Evolutionary conservation across 2,113 vertebrate species (phyloP).

Genomic region (Syngnathus floridae): DNA sequence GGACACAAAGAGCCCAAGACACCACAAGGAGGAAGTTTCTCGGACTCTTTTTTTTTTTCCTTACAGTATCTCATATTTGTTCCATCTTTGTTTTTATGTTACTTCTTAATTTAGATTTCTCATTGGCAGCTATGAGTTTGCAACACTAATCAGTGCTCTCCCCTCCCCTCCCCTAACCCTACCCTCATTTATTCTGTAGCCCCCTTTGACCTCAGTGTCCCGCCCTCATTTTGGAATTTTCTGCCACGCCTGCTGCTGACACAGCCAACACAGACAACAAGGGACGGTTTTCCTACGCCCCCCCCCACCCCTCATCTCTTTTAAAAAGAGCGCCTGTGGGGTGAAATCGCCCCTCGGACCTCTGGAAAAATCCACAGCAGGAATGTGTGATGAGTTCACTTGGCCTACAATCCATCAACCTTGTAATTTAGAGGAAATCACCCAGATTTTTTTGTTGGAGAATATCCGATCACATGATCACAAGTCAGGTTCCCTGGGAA

Average conservation of each 20-base stretch:
- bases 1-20: slow-evolving; percentile 55
- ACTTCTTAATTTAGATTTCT: not conserved
- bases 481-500: too few relatives aligned
- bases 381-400: slow-evolving; percentile 55
- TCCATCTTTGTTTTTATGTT: not conserved
- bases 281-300: slow-evolving; percentile 50
- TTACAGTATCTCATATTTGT: not conserved
- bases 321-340: slow-evolving; percentile 36
- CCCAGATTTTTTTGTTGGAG: slow-evolving; percentile 18
- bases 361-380: slow-evolving; percentile 54
- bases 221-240: slow-evolving; percentile 39
- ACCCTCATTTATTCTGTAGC: slow-evolving; percentile 7
- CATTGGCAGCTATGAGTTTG: not conserved
- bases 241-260: slow-evolving; percentile 64
- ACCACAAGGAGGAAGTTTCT: slow-evolving; percentile 37
- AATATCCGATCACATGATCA: too few relatives aligned
- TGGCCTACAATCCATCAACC: slow-evolving; percentile 32
- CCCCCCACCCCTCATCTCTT: not conserved
- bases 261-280: slow-evolving; percentile 50
- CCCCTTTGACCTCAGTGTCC: slow-evolving; percentile 16
- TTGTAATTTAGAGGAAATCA: slow-evolving; percentile 43
- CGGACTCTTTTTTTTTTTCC: slow-evolving; percentile 1
- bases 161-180: not conserved
- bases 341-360: slow-evolving; percentile 53
- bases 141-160: not conserved